A percentile compares a stretch with the other conserved stretches of the same genome.
phyloP scores from a whole-genome alignment of 1,140 invertebrate species.

The Ceratitis capitata region DNA sequence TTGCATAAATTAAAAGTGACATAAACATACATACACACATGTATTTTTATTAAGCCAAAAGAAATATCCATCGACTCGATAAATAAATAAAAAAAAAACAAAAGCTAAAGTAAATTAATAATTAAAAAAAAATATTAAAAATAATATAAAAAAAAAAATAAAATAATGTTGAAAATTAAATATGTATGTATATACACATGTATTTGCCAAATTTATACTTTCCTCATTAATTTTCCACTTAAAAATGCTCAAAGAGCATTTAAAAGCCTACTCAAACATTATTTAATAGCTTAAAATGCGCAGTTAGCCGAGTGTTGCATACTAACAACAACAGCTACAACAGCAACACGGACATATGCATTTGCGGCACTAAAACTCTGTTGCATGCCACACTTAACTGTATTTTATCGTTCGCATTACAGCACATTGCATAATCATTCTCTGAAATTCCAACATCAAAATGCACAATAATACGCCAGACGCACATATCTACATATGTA shows the following conservation, averaged over 20 bases:
- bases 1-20: not conserved
- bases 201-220: too few relatives aligned
- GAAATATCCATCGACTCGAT: too few relatives aligned
- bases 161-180: too few relatives aligned
- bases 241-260: not conserved
- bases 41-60: too few relatives aligned
- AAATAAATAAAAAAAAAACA: not conserved
- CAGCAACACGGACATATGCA: not conserved
- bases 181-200: not conserved
- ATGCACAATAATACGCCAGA: not conserved
- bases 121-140: too few relatives aligned
- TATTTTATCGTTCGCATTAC: not conserved
- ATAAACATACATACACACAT: not conserved
- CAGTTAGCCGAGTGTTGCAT: not conserved
- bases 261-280: not conserved
- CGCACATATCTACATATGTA: not conserved
- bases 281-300: not conserved
- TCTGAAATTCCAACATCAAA: not conserved
- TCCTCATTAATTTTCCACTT: not conserved
- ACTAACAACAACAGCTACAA: not conserved
- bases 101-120: too few relatives aligned
- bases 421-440: not conserved
- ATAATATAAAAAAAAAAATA: too few relatives aligned
- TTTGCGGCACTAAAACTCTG: not conserved
- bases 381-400: not conserved